Evolutionary conservation across 64 coral and sea anemone genomes (phyloP), one percentile per base, ranked within the genome.

Genomic region (Pachyseris speciosa): DNA sequence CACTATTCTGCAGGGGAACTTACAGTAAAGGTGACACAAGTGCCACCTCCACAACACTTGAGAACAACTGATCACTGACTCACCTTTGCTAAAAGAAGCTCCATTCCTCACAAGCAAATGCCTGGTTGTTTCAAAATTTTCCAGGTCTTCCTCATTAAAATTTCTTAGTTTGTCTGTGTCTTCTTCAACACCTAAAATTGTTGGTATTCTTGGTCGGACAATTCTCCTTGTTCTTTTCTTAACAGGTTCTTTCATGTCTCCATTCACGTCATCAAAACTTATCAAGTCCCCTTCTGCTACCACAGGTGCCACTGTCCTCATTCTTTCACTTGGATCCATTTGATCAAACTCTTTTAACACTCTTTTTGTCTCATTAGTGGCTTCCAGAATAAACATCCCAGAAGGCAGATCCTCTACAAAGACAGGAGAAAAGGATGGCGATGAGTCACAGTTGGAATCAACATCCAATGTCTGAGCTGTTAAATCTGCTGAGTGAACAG

Each of bases 161-260:
- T n/a, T 68, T 10, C 26, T 40, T 30, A 42, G 53, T 7, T 16
- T 8, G 10, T 80, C 84, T 44, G 45, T 32, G 1, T 63, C 80
- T 85, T 71, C 80, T 78, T 68, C 74, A 41, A 67, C 52, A 78
- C 73, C 69, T 12, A 97, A 73, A 72, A 97, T 97, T 51, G 91
- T 93, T 90, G 95, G 95, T 42, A 97, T 97, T 77, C 90, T 92
- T 41, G 95, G 91, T 70, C 95, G 80, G 49, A 79, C 43, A 20
- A 96, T 69, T 66, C 32, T 69, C 59, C 89, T 90, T 72, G 66
- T 75, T 45, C 92, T 93, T 44, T 88, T 89, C 86, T 93, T 77
- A 12, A 90, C 88, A 19, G 80, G 48, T 60, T 52, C 53, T 77
- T 51, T 85, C n/a, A 53, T 28, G 3, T 84, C 89, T 22, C 63